Evolutionary conservation across 2,888 invertebrate species (phyloP).

Genomic region (Trichogramma dendrolimi): DNA sequence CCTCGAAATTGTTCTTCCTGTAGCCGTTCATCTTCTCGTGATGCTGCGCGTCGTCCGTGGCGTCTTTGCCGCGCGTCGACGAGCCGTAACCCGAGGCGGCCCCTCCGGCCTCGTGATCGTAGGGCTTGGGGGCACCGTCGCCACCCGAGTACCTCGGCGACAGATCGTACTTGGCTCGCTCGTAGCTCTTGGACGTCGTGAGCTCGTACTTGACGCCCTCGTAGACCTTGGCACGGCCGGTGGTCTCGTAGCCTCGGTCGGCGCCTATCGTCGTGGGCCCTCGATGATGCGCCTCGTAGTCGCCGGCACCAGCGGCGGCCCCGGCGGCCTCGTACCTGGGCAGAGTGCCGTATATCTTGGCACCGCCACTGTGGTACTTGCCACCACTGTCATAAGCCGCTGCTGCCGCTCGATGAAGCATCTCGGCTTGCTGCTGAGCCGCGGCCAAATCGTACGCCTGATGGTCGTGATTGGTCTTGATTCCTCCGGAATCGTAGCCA

Average conservation of each 20-base stretch:
- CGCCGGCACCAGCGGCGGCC: constrained; percentile 35
- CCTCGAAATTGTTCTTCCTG: constrained; percentile 49
- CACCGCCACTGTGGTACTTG: constrained; percentile 42
- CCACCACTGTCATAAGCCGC: constrained; percentile 33
- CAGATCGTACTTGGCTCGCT: constrained; percentile 44
- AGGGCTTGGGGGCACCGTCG: constrained; percentile 34
- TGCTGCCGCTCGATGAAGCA: neutral
- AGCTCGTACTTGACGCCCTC: constrained; percentile 44
- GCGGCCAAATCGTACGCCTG: constrained; percentile 45
- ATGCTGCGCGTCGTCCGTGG: constrained; percentile 14
- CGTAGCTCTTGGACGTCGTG: constrained; percentile 48
- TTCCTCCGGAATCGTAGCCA: constrained; percentile 49
- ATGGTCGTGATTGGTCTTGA: constrained; percentile 48
- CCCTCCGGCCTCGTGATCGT: constrained; percentile 32
- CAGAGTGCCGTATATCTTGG: constrained; percentile 47
- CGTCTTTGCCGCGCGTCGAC: neutral
- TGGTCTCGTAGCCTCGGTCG: constrained; percentile 32
- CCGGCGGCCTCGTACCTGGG: constrained; percentile 42
- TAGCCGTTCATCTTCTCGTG: constrained; percentile 49
- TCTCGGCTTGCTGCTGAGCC: constrained; percentile 36
- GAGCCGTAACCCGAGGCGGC: neutral
- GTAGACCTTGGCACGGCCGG: constrained; percentile 26
- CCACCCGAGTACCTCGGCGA: constrained; percentile 34
- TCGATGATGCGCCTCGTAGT: constrained; percentile 34
- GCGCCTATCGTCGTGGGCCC: constrained; percentile 4